These are phyloP conservation scores for Sialia sialis DNA, from an alignment of 2,113 vertebrate species.

Conservation along the genomic window DNA sequence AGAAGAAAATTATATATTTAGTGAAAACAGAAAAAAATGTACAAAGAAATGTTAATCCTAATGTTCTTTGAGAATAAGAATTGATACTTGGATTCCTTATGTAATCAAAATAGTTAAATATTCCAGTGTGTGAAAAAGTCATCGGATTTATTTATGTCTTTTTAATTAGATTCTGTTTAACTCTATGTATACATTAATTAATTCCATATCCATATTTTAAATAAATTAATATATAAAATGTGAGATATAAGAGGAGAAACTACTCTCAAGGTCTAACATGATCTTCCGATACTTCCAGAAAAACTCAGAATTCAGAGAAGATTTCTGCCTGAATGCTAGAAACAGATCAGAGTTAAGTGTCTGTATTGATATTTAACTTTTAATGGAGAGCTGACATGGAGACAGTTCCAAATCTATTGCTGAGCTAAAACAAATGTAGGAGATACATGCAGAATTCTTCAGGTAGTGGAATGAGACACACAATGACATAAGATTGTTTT, in stretches of 20 bases:
- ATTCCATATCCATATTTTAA: neutral
- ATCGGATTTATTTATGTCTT: neutral
- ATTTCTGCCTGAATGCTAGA: neutral
- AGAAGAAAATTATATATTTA: neutral
- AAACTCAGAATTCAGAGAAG: neutral
- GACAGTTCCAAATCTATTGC: conserved; percentile 6
- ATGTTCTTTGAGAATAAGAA: neutral
- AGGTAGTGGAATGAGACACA: conserved; percentile 5
- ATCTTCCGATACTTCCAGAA: neutral
- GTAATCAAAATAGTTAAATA: neutral
- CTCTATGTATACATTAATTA: neutral
- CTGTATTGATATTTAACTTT: neutral
- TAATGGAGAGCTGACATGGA: conserved; percentile 15
- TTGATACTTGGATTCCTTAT: neutral
- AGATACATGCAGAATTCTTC: neutral
- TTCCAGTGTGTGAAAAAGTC: neutral
- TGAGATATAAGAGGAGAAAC: neutral
- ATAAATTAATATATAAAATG: neutral
- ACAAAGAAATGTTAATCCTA: neutral
- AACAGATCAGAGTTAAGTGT: neutral
- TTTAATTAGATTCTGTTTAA: neutral
- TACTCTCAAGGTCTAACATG: neutral
- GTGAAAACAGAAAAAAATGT: neutral
- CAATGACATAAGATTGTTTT: neutral
- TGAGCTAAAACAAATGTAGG: conserved; percentile 29